phyloP scores from a whole-genome alignment of 53 echinoderm and acorn worm genomes.

The Pentamera pediparva region DNA sequence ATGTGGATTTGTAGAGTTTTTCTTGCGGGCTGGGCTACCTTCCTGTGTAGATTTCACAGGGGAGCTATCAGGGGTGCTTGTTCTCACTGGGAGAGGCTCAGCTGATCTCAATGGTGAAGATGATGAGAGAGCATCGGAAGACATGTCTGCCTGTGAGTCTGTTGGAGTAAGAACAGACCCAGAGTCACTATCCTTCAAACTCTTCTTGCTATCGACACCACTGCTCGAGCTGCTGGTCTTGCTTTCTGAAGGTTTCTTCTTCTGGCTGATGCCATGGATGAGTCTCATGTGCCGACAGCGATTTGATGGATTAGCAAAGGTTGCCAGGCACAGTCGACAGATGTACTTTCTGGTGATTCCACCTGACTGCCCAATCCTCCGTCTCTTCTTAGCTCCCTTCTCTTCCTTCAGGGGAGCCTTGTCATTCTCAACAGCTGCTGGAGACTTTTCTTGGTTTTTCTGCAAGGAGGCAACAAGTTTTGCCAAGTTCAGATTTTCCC shows the following conservation, averaged over 20 bases:
- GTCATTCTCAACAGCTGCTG: background rate
- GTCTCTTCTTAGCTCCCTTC: background rate
- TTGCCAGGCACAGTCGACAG: conserved; percentile 3
- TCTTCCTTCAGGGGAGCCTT: background rate
- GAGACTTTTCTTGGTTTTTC: background rate
- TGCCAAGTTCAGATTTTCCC: background rate
- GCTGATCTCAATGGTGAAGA: too few species aligned
- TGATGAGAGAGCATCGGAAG: too few species aligned
- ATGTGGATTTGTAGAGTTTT: too few species aligned
- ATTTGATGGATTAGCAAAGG: conserved; percentile 25
- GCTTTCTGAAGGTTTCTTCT: conserved; percentile 16
- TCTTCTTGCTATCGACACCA: too few species aligned
- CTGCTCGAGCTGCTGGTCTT: too few species aligned
- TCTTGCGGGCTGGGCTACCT: too few species aligned
- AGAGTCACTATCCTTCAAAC: too few species aligned
- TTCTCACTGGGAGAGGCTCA: too few species aligned
- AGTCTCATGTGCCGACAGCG: conserved; percentile 23
- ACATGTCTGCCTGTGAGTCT: too few species aligned
- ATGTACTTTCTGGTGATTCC: background rate
- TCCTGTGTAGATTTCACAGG: too few species aligned
- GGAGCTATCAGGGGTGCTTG: too few species aligned
- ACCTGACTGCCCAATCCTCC: too few species aligned
- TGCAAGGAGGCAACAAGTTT: background rate
- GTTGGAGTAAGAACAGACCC: background rate
- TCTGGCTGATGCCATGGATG: background rate